Evolutionary conservation across 2,888 invertebrate genomes (phyloP).

Genomic region (Eumacrocentrus americanus): DNA sequence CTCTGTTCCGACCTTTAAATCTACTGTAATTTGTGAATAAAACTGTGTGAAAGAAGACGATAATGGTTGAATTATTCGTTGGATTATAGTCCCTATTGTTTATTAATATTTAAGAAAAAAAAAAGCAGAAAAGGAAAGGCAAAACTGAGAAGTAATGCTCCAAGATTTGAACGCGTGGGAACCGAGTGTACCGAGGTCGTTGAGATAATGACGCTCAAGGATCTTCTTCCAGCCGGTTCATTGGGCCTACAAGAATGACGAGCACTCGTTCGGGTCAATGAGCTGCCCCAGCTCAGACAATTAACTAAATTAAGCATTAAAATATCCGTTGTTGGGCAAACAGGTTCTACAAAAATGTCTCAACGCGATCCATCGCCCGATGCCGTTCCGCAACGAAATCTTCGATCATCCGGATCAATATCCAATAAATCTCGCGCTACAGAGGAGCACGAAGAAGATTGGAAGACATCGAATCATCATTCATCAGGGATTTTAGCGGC

Average conservation of each 20-base stretch:
- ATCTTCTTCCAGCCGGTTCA: conserved; percentile 20
- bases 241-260: conserved; percentile 9
- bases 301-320: conserved; percentile 22
- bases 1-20: too few species aligned
- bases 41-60: conserved; percentile 7
- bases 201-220: conserved; percentile 14
- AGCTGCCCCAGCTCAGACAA: conserved; percentile 9
- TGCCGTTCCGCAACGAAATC: neutral
- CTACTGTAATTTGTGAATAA: neutral
- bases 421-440: neutral
- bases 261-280: conserved; percentile 7
- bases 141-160: neutral
- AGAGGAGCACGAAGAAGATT: conserved; percentile 15
- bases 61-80: too few species aligned
- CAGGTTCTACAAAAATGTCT: conserved; percentile 20
- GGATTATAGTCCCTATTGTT: too few species aligned
- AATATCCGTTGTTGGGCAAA: neutral
- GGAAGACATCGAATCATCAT: conserved; percentile 5
- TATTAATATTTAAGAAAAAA: too few species aligned
- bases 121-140: too few species aligned
- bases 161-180: neutral
- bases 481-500: neutral
- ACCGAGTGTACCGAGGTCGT: neutral
- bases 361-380: conserved; percentile 25
- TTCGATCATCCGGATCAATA: conserved; percentile 4